A percentile compares a stretch with the other conserved stretches of the same genome.
These are phyloP conservation scores for Agelas oroides DNA, from an alignment of 37 sponge, comb jelly and placozoan species.

Conservation along the genomic window DNA sequence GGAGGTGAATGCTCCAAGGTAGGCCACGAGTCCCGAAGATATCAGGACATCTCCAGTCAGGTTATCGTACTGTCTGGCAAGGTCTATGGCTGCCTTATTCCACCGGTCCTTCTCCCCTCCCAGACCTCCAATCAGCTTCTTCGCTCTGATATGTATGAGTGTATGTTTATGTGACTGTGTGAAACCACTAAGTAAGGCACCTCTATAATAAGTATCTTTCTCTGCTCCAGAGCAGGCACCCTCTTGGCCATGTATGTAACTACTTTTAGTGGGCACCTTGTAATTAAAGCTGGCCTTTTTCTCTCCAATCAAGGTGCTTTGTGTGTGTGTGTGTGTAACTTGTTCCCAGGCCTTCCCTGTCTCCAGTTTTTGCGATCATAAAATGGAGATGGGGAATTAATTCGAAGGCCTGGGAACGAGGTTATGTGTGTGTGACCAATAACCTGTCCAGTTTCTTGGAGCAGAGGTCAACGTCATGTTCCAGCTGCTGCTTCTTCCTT, in stretches of 20 bases:
- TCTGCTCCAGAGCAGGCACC: too few species aligned
- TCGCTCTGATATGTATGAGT: constrained; percentile 63
- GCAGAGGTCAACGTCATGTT: constrained; percentile 86
- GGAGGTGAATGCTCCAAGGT: constrained; percentile 95
- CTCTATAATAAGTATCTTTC: too few species aligned
- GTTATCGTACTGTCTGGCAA: constrained; percentile 76
- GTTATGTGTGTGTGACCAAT: neutral
- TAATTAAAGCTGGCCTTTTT: too few species aligned
- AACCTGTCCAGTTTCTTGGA: constrained; percentile 90
- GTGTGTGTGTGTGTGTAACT: too few species aligned
- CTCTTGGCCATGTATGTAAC: too few species aligned
- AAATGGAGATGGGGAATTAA: too few species aligned
- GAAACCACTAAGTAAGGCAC: too few species aligned
- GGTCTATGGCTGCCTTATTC: constrained; percentile 84
- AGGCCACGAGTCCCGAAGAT: constrained; percentile 93
- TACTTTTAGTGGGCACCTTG: too few species aligned
- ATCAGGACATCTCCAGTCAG: constrained; percentile 95
- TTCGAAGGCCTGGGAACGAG: too few species aligned
- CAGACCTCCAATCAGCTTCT: constrained; percentile 97
- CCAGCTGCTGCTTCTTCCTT: constrained; percentile 91
- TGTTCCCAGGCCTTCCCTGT: too few species aligned
- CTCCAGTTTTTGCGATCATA: too few species aligned
- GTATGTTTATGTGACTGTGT: neutral
- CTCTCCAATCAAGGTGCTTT: too few species aligned
- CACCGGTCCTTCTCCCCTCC: constrained; percentile 98